Evolutionary conservation across 2,113 vertebrate species (phyloP).

Genomic region (Hemibagrus wyckioides): DNA sequence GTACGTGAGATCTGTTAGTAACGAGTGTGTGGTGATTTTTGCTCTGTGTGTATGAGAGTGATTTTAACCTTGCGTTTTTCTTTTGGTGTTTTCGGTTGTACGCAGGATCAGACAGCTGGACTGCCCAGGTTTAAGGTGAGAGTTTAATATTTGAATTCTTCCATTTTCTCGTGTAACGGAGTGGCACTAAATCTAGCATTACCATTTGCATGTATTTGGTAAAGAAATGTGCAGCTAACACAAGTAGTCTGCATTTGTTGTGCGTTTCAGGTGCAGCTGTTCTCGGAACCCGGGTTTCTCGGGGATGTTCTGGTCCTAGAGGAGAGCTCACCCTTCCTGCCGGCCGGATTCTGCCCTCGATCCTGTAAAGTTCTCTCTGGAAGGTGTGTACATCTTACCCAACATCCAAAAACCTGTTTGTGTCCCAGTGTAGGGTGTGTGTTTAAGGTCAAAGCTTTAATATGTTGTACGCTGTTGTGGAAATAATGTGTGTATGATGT

Average conservation of each 20-base stretch:
- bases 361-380: slow-evolving; percentile 89
- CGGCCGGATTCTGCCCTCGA: slow-evolving; percentile 76
- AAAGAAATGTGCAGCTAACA: background rate
- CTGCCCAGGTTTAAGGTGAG: slow-evolving; percentile 69
- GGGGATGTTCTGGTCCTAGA: slow-evolving; percentile 79
- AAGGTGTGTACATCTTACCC: slow-evolving; percentile 72
- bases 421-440: background rate
- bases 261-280: slow-evolving; percentile 86
- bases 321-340: slow-evolving; percentile 74
- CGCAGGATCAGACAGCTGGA: slow-evolving; percentile 63
- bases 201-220: background rate
- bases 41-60: background rate
- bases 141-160: background rate
- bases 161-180: background rate
- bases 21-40: background rate
- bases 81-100: slow-evolving; percentile 37
- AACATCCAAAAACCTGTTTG: background rate
- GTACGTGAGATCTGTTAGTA: background rate
- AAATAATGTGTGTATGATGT: background rate
- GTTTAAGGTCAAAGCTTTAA: background rate
- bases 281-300: slow-evolving; percentile 85
- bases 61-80: too few species aligned
- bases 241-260: background rate
- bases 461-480: background rate
- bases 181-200: background rate